These are phyloP conservation scores for Drosophila ironensis DNA, from an alignment of 1,140 invertebrate genomes.

Conservation along the genomic window DNA sequence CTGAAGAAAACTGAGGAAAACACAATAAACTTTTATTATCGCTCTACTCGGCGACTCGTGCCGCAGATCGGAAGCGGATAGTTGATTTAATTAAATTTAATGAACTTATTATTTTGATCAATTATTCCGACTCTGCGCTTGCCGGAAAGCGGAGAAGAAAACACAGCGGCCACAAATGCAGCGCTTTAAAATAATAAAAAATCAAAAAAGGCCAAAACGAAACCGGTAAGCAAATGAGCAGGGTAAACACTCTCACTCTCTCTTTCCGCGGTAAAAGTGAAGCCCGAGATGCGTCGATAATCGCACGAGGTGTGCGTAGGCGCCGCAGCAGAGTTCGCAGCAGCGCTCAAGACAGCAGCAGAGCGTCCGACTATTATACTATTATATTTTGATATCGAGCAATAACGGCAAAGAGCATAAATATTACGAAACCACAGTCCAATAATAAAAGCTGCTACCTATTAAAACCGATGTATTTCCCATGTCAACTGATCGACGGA, in stretches of 20 bases:
- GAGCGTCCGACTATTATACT: background rate
- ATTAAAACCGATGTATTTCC: too few relatives aligned
- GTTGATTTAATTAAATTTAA: conserved; percentile 73
- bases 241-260: conserved; percentile 74
- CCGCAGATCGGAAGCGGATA: conserved; percentile 65
- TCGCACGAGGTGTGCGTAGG: conserved; percentile 45
- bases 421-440: background rate
- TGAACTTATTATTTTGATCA: conserved; percentile 61
- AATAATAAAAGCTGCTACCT: too few relatives aligned
- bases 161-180: too few relatives aligned
- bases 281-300: conserved; percentile 44
- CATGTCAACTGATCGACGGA: too few relatives aligned
- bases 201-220: conserved; percentile 17
- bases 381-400: background rate
- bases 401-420: background rate
- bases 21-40: conserved; percentile 55
- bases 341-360: background rate
- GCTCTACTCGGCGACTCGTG: conserved; percentile 44
- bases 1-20: conserved; percentile 29
- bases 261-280: conserved; percentile 71
- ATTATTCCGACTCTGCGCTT: conserved; percentile 18
- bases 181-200: conserved; percentile 2
- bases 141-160: conserved; percentile 34
- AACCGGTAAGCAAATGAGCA: conserved; percentile 77
- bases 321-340: background rate